Conservation (phyloP, 2,113 vertebrate species). For the Odobenus rosmarus region DNA sequence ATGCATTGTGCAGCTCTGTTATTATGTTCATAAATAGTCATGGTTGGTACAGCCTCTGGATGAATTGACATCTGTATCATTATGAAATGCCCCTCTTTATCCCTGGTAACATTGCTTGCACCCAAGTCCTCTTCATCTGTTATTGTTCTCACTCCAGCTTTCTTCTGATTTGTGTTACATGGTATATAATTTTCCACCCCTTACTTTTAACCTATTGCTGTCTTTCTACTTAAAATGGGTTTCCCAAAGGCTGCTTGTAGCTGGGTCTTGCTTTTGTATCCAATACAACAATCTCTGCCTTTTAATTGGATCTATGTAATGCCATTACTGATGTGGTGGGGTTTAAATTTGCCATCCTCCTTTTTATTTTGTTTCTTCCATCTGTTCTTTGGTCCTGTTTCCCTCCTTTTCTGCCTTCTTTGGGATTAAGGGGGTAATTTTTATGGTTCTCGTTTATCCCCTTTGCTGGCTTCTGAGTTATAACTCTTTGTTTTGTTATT, state of each 20-base stretch:
- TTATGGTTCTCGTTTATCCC: neutral
- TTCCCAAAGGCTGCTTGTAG: neutral
- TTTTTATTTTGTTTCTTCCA: conserved; percentile 25
- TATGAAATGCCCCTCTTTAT: neutral
- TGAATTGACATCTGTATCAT: neutral
- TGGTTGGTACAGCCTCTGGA: neutral
- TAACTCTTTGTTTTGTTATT: neutral
- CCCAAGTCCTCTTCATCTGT: neutral
- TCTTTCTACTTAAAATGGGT: conserved; percentile 14
- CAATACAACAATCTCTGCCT: neutral
- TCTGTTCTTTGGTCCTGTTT: neutral
- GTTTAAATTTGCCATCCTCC: neutral
- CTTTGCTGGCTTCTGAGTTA: neutral
- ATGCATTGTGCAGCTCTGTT: neutral
- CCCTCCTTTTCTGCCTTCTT: neutral
- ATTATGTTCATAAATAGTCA: neutral
- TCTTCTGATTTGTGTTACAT: neutral
- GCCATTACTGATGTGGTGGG: neutral
- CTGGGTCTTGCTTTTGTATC: neutral
- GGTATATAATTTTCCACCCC: neutral
- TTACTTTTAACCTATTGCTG: neutral
- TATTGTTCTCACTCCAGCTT: neutral
- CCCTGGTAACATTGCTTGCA: neutral
- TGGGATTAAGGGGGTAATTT: neutral
- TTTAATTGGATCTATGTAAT: neutral